Evolutionary conservation across 53 echinoderm and acorn worm genomes (phyloP), one percentile per base, ranked within the genome.

Genomic region (Astropecten irregularis): DNA sequence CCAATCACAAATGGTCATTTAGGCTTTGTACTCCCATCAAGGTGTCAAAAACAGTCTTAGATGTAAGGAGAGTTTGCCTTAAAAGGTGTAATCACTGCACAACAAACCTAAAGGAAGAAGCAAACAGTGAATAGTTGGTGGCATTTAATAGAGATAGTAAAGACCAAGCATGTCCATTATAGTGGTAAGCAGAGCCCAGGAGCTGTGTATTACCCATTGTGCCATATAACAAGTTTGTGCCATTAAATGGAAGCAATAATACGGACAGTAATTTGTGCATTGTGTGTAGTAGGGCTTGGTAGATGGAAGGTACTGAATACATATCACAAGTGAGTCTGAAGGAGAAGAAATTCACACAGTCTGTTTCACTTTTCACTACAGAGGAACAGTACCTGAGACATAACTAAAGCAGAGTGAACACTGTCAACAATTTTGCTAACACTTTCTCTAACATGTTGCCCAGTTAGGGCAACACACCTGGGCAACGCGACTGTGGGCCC

Each of bases 241-340:
- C 62, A 31, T 62, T 28, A 62, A 34, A 62, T 62, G 33, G 62
- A 31, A 33, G 25, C 27, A 56, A 56, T 34, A 62, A 52, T 53
- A 36, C 73, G 22, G 35, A 34, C 53, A 53, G 53, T 71, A 49
- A 73, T 53, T 52, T 73, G 54, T 30, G 16, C 53, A 54, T 54
- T 73, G 72, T 52, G 23, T n/a, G n/a, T n/a, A n/a, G n/a, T n/a
- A n/a, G 73, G 73, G 37, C 13, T 37, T 36, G 56, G 73, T n/a
- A n/a, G n/a, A n/a, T n/a, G n/a, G n/a, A n/a, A n/a, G n/a, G n/a
- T n/a, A n/a, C n/a, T n/a, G n/a, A n/a, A n/a, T n/a, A n/a, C n/a
- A n/a, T n/a, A n/a, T n/a, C n/a, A n/a, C n/a, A n/a, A n/a, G n/a
- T n/a, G n/a, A n/a, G n/a, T n/a, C n/a, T n/a, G n/a, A n/a, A n/a